Conservation (phyloP, 1,140 invertebrate genomes). For the Eriocheir sinensis region DNA sequence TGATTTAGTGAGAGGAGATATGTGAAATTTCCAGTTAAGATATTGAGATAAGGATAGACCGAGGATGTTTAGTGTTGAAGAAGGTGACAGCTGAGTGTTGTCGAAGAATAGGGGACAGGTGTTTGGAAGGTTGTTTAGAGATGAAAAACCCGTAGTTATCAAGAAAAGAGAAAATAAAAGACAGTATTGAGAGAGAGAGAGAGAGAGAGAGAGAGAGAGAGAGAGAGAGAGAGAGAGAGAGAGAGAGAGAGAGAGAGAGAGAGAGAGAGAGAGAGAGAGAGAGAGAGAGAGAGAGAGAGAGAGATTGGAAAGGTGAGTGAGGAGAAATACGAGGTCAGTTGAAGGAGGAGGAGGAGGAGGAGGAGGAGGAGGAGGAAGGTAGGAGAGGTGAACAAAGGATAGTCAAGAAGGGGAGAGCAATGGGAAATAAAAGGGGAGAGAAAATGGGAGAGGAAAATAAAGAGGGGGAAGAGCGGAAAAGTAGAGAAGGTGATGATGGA, state of each 20-base stretch:
- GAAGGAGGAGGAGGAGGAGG: conserved; percentile 3
- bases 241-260: background rate
- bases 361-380: conserved; percentile 3
- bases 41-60: too few relatives aligned
- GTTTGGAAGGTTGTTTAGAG: too few relatives aligned
- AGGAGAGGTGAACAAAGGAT: background rate
- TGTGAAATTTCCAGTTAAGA: too few relatives aligned
- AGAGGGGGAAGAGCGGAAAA: background rate
- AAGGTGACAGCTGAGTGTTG: too few relatives aligned
- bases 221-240: background rate
- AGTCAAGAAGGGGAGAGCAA: background rate
- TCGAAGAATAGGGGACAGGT: too few relatives aligned
- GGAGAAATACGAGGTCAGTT: background rate
- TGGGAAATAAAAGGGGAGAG: background rate
- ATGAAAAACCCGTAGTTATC: too few relatives aligned
- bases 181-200: background rate
- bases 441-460: background rate
- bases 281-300: background rate
- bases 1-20: too few relatives aligned
- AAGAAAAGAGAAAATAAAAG: background rate
- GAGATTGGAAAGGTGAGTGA: too few relatives aligned
- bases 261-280: background rate
- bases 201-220: conserved; percentile 2
- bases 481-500: background rate
- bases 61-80: too few relatives aligned